Evolutionary conservation across 1,140 invertebrate genomes (phyloP).

Genomic region (Drosophila willistoni): DNA sequence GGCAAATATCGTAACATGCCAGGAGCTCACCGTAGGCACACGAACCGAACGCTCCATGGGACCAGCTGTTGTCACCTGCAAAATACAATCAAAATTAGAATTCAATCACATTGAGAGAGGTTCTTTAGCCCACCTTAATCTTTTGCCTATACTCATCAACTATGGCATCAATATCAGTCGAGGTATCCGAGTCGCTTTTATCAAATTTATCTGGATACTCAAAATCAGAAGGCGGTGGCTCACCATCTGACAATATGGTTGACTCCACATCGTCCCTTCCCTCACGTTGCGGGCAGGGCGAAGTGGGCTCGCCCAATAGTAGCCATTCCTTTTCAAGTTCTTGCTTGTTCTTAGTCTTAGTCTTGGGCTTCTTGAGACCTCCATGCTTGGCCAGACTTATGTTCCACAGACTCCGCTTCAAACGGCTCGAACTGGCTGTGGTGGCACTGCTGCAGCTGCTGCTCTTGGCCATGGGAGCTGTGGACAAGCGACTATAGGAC

Average conservation of each 20-base stretch:
- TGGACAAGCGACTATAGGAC: constrained; percentile 76
- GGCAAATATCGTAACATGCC: constrained; percentile 74
- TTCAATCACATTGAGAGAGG: no score
- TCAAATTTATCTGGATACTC: constrained; percentile 80
- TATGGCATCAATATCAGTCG: constrained; percentile 82
- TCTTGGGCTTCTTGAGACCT: constrained; percentile 67
- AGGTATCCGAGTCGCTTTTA: constrained; percentile 79
- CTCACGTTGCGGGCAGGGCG: constrained; percentile 69
- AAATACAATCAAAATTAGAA: neutral
- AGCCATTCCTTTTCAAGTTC: constrained; percentile 82
- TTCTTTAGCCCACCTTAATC: constrained; percentile 57
- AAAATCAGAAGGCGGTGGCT: constrained; percentile 76
- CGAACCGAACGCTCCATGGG: constrained; percentile 75
- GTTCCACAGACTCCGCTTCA: constrained; percentile 78
- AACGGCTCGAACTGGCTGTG: constrained; percentile 44
- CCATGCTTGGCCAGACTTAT: constrained; percentile 65
- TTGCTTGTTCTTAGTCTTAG: constrained; percentile 65
- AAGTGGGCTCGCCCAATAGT: constrained; percentile 78
- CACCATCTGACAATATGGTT: constrained; percentile 71
- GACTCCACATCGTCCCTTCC: constrained; percentile 76
- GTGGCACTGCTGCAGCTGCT: constrained; percentile 51
- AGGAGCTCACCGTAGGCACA: constrained; percentile 72
- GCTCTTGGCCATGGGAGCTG: constrained; percentile 65
- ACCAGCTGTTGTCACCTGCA: constrained; percentile 78
- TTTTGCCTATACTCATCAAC: constrained; percentile 83